Evolutionary conservation across 2,888 invertebrate genomes (phyloP), one percentile per base, ranked within the genome.

Genomic region (Eupithecia vulgata): DNA sequence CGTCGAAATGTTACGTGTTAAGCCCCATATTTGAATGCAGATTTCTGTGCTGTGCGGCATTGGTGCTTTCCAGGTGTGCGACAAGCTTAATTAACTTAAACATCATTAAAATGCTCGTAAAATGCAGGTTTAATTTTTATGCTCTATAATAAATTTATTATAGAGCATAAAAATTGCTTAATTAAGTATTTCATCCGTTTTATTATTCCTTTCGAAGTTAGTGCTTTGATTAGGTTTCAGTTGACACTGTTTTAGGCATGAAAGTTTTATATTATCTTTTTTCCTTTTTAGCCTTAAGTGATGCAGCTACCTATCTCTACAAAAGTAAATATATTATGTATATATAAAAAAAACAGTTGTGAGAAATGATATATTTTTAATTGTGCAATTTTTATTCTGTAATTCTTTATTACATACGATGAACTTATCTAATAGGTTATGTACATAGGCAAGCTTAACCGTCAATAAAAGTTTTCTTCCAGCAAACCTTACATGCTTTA

Each of bases 41-140:
- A 30, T 30, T 1, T 30, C 30, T 30, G 30, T 1, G 30, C 30
- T 30, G 30, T 30, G 30, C 30, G 30, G 30, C 30, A 30, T 30
- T 4, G 30, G 30, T 30, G 4, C 30, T 30, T 30, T 30, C 30
- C 42, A 73, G 62, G 35, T 70, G 70, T 48, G 73, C 70, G 30
- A 30, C 68, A 37, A 37, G 37, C 37, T 10, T 40, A 13, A 40
- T 13, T 21, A 48, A 21, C 4, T 57, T 57, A 57, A 57, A 25
- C 57, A 57, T 57, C 21, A 57, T 57, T 1, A 25, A 57, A 57
- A 57, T 13, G 57, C 25, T 4, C 52, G 13, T 57, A 13, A 52
- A 57, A 52, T 10, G 10, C 10, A 48, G n/a, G 12, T 12, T 21
- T 3, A 48, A n/a, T 52, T 4, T 52, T 25, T 25, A 57, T 25